Conservation (phyloP, 2,888 invertebrate species). For the Andricus curvator region DNA sequence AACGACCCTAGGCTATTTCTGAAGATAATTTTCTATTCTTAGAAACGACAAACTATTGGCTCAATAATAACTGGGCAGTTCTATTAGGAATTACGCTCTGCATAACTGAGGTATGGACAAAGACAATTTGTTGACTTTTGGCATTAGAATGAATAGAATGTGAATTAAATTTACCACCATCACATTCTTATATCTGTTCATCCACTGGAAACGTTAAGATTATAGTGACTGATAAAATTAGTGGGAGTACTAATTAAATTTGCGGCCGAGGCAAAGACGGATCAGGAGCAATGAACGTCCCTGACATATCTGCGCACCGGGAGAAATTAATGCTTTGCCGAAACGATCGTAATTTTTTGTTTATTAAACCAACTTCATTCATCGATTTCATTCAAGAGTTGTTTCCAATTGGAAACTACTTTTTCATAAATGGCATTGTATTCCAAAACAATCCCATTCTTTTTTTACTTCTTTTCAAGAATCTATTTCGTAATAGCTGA, state of each 20-base stretch:
- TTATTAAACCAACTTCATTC: not conserved
- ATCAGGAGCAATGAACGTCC: conserved; percentile 31
- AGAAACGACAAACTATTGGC: too few species aligned
- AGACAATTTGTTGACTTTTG: not conserved
- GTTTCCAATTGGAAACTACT: too few species aligned
- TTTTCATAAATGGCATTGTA: not conserved
- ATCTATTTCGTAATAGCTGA: not conserved
- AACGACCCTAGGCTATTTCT: too few species aligned
- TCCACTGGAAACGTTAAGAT: conserved; percentile 29
- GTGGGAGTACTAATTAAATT: conserved; percentile 30
- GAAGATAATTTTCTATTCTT: too few species aligned
- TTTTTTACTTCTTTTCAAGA: not conserved
- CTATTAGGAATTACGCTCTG: too few species aligned
- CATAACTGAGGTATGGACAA: too few species aligned
- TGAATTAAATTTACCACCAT: conserved; percentile 18
- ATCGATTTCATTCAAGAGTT: too few species aligned
- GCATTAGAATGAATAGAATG: conserved; percentile 1
- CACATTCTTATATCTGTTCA: conserved; percentile 15
- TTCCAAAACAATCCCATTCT: not conserved
- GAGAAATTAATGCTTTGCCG: conserved; percentile 15
- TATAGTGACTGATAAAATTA: conserved; percentile 35
- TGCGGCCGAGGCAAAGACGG: not conserved
- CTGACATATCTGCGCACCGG: conserved; percentile 2
- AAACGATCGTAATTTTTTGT: not conserved
- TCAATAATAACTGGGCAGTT: too few species aligned